phyloP scores from a whole-genome alignment of 2,888 invertebrate species.

The Keiferia lycopersicella region DNA sequence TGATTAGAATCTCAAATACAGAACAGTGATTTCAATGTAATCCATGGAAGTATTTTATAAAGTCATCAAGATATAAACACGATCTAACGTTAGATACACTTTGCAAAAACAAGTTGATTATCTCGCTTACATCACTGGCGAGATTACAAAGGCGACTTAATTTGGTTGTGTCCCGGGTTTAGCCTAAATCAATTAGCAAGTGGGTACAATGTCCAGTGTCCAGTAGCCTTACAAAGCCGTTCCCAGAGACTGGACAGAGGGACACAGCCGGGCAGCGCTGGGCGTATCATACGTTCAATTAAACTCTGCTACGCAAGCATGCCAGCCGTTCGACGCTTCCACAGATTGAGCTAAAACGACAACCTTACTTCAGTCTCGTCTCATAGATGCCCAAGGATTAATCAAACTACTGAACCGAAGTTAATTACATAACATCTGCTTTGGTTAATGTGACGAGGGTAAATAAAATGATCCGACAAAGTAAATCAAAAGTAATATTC shows the following conservation, averaged over 20 bases:
- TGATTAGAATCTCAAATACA: not conserved
- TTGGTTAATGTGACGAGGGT: constrained; percentile 12
- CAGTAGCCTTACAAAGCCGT: constrained; percentile 54
- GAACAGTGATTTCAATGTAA: not conserved
- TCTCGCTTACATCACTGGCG: not conserved
- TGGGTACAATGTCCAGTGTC: constrained; percentile 25
- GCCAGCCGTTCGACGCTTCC: constrained; percentile 29
- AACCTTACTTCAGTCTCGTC: constrained; percentile 36
- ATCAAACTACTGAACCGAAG: constrained; percentile 39
- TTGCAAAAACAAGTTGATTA: constrained; percentile 9
- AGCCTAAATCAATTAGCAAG: constrained; percentile 27
- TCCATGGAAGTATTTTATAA: not conserved
- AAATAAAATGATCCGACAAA: constrained; percentile 19
- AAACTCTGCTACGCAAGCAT: constrained; percentile 50
- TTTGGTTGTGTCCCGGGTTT: constrained; percentile 1
- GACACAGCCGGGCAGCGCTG: constrained; percentile 62
- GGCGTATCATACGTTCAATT: constrained; percentile 73
- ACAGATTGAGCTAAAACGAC: constrained; percentile 33
- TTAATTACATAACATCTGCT: constrained; percentile 34
- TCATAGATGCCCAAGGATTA: constrained; percentile 34
- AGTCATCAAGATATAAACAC: constrained; percentile 1
- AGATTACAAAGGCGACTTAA: constrained; percentile 14
- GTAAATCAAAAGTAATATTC: constrained; percentile 22
- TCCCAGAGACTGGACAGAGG: constrained; percentile 50
- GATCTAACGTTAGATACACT: not conserved